phyloP scores from a whole-genome alignment of 2,888 invertebrate species.

The Lymantria monacha region DNA sequence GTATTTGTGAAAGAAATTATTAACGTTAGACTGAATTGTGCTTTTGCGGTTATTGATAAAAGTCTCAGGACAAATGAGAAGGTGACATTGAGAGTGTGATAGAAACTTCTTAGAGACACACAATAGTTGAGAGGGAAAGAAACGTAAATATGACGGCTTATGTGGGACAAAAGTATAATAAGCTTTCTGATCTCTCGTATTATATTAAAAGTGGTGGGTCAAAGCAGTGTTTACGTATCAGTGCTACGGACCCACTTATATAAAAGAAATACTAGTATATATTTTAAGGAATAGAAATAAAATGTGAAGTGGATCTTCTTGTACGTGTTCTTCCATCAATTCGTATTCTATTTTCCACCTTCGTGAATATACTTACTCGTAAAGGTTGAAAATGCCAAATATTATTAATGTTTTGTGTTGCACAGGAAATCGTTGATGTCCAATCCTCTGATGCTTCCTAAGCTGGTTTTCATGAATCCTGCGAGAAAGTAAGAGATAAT shows the following conservation, averaged over 20 bases:
- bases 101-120: conserved; percentile 1
- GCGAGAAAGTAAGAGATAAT: too few species aligned
- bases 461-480: too few species aligned
- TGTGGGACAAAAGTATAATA: neutral
- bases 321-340: too few species aligned
- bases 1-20: conserved; percentile 32
- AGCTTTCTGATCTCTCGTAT: neutral
- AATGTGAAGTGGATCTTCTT: too few species aligned
- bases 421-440: too few species aligned
- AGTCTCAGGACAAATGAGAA: conserved; percentile 18
- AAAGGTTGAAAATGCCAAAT: too few species aligned
- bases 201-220: neutral
- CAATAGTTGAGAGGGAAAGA: conserved; percentile 2
- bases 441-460: too few species aligned
- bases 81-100: conserved; percentile 16
- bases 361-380: too few species aligned
- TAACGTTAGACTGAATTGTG: conserved; percentile 22
- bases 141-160: conserved; percentile 1
- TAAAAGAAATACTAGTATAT: neutral
- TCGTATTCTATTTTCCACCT: too few species aligned
- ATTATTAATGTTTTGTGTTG: too few species aligned
- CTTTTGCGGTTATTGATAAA: conserved; percentile 27
- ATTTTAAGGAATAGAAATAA: neutral
- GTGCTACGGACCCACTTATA: neutral
- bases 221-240: neutral